phyloP scores from a whole-genome alignment of 2,888 invertebrate genomes.

The Lithophane ornitopus region DNA sequence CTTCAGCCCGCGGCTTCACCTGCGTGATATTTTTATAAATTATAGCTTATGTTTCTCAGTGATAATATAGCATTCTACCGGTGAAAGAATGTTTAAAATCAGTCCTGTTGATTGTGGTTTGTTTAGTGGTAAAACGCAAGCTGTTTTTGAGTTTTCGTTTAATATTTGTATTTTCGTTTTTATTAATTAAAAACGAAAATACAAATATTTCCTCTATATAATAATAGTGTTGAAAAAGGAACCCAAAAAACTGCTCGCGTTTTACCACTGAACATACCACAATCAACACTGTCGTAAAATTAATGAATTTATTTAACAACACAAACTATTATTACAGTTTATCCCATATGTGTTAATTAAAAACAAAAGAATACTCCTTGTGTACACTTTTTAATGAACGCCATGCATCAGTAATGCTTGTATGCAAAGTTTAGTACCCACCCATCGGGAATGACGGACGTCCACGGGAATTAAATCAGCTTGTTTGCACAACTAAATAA shows the following conservation, averaged over 20 bases:
- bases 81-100: too few relatives aligned
- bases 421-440: conserved; percentile 35
- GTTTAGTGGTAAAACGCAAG: too few relatives aligned
- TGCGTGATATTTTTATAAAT: too few relatives aligned
- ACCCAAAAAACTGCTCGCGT: not conserved
- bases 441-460: conserved; percentile 31
- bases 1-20: too few relatives aligned
- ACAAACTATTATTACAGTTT: too few relatives aligned
- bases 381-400: conserved; percentile 33
- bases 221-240: not conserved
- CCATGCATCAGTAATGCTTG: conserved; percentile 25
- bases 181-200: too few relatives aligned
- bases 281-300: conserved; percentile 4
- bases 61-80: too few relatives aligned
- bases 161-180: too few relatives aligned
- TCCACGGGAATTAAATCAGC: conserved; percentile 48
- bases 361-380: conserved; percentile 5
- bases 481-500: conserved; percentile 55
- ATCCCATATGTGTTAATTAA: not conserved
- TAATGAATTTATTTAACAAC: not conserved
- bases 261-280: not conserved
- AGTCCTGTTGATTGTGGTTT: too few relatives aligned
- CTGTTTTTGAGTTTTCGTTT: too few relatives aligned
- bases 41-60: too few relatives aligned
- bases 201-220: too few relatives aligned